These are phyloP conservation scores for Yponomeuta plumbellus DNA, from an alignment of 2,888 invertebrate species.

Conservation along the genomic window DNA sequence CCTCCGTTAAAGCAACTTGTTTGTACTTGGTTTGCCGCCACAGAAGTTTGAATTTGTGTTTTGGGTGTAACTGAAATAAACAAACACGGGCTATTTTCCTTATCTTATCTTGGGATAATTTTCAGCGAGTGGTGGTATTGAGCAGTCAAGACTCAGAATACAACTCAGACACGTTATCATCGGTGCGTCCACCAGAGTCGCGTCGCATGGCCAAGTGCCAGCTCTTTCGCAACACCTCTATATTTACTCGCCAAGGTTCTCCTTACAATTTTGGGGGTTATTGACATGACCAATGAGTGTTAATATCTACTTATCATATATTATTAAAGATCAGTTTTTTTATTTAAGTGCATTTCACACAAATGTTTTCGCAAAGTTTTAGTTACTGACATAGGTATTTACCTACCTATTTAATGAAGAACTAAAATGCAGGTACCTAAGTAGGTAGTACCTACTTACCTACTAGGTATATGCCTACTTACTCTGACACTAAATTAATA, in stretches of 20 bases:
- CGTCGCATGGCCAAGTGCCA: conserved; percentile 56
- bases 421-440: no score
- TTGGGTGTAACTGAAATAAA: background rate
- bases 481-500: no score
- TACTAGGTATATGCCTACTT: no score
- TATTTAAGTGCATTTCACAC: no score
- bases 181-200: conserved; percentile 38
- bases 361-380: no score
- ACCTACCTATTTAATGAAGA: no score
- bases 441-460: no score
- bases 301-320: conserved; percentile 49
- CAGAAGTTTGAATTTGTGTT: background rate
- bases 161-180: conserved; percentile 11
- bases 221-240: conserved; percentile 65
- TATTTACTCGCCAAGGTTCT: conserved; percentile 66
- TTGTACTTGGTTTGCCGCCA: background rate
- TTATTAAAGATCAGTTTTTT: conserved; percentile 41
- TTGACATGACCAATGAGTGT: conserved; percentile 63
- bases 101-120: conserved; percentile 10
- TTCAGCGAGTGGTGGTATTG: conserved; percentile 4
- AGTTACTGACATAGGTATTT: no score
- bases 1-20: background rate
- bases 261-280: conserved; percentile 70
- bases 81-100: background rate
- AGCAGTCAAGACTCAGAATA: conserved; percentile 6